Conservation (phyloP, 2,113 vertebrate species). For the Ameiurus melas region DNA sequence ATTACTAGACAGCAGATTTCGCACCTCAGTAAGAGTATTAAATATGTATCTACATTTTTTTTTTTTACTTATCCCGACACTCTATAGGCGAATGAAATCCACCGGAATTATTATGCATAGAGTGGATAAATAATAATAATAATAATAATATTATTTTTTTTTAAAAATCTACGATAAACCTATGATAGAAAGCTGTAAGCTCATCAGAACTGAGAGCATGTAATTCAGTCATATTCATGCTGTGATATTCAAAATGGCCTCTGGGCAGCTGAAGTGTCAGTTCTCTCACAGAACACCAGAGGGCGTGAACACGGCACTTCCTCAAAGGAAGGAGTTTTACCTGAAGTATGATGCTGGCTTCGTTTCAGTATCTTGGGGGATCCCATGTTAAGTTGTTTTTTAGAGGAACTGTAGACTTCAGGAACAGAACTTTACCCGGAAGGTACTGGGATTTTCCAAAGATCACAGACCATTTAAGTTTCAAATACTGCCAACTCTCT, state of each 20-base stretch:
- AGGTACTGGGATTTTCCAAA: neutral
- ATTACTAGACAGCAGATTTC: neutral
- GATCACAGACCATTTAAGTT: neutral
- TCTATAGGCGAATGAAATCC: neutral
- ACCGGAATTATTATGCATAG: neutral
- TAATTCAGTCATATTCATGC: constrained; percentile 33
- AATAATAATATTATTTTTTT: too few species aligned
- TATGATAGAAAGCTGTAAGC: neutral
- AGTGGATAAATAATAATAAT: neutral
- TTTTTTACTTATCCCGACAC: neutral
- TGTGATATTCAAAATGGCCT: constrained; percentile 73
- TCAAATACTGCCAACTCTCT: neutral
- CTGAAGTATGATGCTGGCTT: too few species aligned
- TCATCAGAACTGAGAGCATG: neutral
- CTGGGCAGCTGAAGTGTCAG: constrained; percentile 52
- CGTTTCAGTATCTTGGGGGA: neutral
- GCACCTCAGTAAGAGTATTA: neutral
- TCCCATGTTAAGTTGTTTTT: neutral
- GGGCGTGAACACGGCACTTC: constrained; percentile 56
- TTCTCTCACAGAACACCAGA: constrained; percentile 53
- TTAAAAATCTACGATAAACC: neutral
- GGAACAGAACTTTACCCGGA: neutral
- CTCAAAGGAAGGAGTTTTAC: neutral
- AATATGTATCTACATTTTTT: neutral
- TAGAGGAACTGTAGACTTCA: neutral